These are phyloP conservation scores for Cataglyphis livida DNA, from an alignment of 2,888 invertebrate species.

Conservation along the genomic window DNA sequence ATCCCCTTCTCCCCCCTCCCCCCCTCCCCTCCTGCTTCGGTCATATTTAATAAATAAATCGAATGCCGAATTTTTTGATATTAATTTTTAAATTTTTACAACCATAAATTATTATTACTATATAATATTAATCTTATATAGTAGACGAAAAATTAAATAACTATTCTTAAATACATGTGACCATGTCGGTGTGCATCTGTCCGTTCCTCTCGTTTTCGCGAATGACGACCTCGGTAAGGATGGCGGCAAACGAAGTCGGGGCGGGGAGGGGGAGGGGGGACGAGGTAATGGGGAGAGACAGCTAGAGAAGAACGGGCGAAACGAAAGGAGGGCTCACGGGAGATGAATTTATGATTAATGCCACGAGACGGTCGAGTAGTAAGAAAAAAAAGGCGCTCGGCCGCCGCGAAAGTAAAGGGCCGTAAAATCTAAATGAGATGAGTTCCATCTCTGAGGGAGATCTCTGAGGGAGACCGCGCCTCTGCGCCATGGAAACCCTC, in stretches of 20 bases:
- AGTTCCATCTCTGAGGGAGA: slow-evolving; percentile 47
- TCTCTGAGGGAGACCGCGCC: slow-evolving; percentile 16
- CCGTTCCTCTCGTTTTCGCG: not conserved
- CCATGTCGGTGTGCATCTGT: not conserved
- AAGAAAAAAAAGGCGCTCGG: slow-evolving; percentile 62
- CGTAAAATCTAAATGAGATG: slow-evolving; percentile 74
- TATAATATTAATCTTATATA: too few relatives aligned
- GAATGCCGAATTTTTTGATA: not conserved
- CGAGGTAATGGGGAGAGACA: slow-evolving; percentile 14
- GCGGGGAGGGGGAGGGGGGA: not conserved
- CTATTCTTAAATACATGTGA: not conserved
- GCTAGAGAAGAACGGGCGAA: slow-evolving; percentile 32
- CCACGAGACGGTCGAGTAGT: slow-evolving; percentile 59
- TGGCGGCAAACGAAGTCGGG: not conserved
- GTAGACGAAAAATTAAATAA: not conserved
- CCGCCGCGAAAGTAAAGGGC: slow-evolving; percentile 63
- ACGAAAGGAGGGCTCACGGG: slow-evolving; percentile 51
- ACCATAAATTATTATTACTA: not conserved
- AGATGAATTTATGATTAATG: slow-evolving; percentile 73
- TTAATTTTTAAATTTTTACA: not conserved
- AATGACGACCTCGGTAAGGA: not conserved
- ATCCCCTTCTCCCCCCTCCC: not conserved
- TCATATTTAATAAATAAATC: not conserved
- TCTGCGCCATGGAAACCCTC: slow-evolving; percentile 26
- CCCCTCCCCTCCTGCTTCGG: too few relatives aligned